These are phyloP conservation scores for Lottia scabra DNA, from an alignment of 2,888 invertebrate species.

Conservation along the genomic window DNA sequence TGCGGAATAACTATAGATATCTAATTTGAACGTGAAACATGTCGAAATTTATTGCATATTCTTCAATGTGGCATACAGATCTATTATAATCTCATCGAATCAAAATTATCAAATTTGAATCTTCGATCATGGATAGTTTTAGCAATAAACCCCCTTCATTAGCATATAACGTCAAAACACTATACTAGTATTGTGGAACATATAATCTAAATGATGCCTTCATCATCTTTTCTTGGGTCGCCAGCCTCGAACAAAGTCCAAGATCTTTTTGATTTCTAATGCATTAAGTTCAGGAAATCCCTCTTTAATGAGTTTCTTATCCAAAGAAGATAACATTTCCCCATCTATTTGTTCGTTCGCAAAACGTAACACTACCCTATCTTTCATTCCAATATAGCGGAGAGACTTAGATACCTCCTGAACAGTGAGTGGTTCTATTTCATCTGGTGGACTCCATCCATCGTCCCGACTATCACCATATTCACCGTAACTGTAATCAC, in stretches of 20 bases:
- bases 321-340: conserved; percentile 57
- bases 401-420: conserved; percentile 60
- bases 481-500: conserved; percentile 59
- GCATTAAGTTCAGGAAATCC: conserved; percentile 66
- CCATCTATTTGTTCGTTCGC: conserved; percentile 65
- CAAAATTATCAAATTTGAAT: too few species aligned
- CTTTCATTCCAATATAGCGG: conserved; percentile 65
- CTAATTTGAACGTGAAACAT: too few species aligned
- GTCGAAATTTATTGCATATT: too few species aligned
- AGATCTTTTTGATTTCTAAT: conserved; percentile 64
- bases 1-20: too few species aligned
- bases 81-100: too few species aligned
- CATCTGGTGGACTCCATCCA: conserved; percentile 59
- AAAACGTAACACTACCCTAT: conserved; percentile 58
- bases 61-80: too few species aligned
- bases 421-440: conserved; percentile 51
- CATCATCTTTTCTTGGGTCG: conserved; percentile 57
- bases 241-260: conserved; percentile 65
- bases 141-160: neutral
- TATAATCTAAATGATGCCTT: too few species aligned
- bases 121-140: neutral
- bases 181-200: too few species aligned
- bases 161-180: neutral
- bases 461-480: conserved; percentile 52
- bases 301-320: conserved; percentile 57